Conservation (phyloP, 2,797 vertebrate species). For the Borostomias antarcticus region DNA sequence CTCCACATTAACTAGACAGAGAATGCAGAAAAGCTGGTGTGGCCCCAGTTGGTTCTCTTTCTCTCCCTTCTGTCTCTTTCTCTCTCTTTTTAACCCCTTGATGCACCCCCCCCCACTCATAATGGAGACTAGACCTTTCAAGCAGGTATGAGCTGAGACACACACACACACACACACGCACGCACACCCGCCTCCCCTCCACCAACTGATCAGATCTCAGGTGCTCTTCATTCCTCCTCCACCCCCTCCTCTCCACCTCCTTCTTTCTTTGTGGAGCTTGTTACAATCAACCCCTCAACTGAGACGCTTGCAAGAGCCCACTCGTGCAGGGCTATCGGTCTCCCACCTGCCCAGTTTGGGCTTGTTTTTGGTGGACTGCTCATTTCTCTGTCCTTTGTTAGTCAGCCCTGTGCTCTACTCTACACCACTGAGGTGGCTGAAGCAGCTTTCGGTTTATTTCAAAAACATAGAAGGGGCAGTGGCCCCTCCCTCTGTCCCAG, state of each 20-base stretch:
- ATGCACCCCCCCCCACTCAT: conserved; percentile 31
- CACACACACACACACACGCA: too few species aligned
- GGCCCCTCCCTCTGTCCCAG: conserved; percentile 38
- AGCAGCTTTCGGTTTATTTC: too few species aligned
- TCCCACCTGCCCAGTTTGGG: conserved; percentile 54
- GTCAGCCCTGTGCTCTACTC: conserved; percentile 51
- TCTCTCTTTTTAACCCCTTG: conserved; percentile 32
- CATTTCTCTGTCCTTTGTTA: conserved; percentile 69
- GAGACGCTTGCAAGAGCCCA: conserved; percentile 36
- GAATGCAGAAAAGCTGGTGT: conserved; percentile 80
- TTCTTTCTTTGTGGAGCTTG: conserved; percentile 46
- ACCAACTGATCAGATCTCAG: conserved; percentile 64
- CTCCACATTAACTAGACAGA: conserved; percentile 79
- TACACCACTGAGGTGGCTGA: conserved; percentile 46
- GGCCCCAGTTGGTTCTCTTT: conserved; percentile 61
- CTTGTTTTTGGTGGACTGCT: conserved; percentile 72
- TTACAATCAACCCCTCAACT: conserved; percentile 45
- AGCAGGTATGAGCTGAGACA: conserved; percentile 31
- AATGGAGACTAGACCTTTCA: conserved; percentile 40
- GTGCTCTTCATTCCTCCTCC: conserved; percentile 52
- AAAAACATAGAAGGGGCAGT: conserved; percentile 58
- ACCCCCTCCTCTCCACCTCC: conserved; percentile 29
- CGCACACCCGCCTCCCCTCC: conserved; percentile 18
- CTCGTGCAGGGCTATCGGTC: conserved; percentile 52
- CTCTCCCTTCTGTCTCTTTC: not conserved